phyloP scores from a whole-genome alignment of 2,797 vertebrate genomes.

The Synanceia verrucosa region DNA sequence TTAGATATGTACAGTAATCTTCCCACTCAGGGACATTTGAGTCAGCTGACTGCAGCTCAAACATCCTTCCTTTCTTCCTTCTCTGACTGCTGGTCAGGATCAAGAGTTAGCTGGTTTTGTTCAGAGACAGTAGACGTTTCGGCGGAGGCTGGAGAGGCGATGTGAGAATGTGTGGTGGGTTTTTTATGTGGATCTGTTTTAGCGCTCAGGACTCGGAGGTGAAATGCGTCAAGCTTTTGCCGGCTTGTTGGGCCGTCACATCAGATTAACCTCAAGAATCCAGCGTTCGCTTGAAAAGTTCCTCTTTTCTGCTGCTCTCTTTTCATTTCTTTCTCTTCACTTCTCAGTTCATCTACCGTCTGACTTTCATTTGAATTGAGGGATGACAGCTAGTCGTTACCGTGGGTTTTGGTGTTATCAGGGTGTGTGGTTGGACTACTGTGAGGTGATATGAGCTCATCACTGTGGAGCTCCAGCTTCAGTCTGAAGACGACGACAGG shows the following conservation, averaged over 20 bases:
- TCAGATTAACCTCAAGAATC: slow-evolving; percentile 63
- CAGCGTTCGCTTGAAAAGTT: slow-evolving; percentile 37
- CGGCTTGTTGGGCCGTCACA: slow-evolving; percentile 64
- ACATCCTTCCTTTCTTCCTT: not conserved
- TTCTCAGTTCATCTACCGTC: not conserved
- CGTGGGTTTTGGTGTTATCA: not conserved
- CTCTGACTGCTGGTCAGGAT: slow-evolving; percentile 37
- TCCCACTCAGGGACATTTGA: slow-evolving; percentile 36
- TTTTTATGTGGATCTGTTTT: slow-evolving; percentile 58
- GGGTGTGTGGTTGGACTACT: slow-evolving; percentile 24
- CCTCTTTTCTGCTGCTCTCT: slow-evolving; percentile 1
- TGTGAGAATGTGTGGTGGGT: slow-evolving; percentile 32
- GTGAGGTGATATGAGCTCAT: slow-evolving; percentile 55
- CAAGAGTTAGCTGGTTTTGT: slow-evolving; percentile 49
- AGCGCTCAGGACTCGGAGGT: slow-evolving; percentile 57
- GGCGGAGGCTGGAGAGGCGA: slow-evolving; percentile 14
- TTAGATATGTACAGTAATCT: slow-evolving; percentile 24
- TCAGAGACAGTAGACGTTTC: slow-evolving; percentile 46
- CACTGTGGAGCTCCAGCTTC: slow-evolving; percentile 56
- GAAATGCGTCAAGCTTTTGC: slow-evolving; percentile 63
- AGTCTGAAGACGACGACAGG: slow-evolving; percentile 66
- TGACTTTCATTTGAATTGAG: slow-evolving; percentile 32
- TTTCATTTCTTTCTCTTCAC: not conserved
- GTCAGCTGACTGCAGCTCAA: slow-evolving; percentile 25
- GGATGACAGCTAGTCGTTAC: slow-evolving; percentile 24